phyloP scores from a whole-genome alignment of 2,888 invertebrate species.

The Diarsia rubi region DNA sequence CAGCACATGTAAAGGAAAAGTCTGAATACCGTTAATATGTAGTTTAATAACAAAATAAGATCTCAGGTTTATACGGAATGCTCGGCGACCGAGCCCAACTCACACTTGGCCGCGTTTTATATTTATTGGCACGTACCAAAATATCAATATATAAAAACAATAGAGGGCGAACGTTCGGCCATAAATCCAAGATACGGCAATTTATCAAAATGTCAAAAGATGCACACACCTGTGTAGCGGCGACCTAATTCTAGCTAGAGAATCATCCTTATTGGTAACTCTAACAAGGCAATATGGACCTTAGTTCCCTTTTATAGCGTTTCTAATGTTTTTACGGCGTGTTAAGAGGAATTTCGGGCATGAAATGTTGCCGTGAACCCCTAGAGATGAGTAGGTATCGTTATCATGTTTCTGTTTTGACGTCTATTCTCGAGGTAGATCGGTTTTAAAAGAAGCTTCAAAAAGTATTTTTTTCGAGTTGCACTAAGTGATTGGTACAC shows the following conservation, averaged over 20 bases:
- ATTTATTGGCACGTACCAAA: constrained; percentile 69
- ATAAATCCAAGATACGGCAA: constrained; percentile 72
- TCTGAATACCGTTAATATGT: too few relatives aligned
- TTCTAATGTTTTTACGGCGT: constrained; percentile 39
- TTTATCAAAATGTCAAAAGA: constrained; percentile 80
- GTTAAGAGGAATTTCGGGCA: constrained; percentile 61
- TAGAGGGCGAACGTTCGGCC: constrained; percentile 63
- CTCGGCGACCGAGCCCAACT: too few relatives aligned
- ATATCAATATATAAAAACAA: constrained; percentile 75
- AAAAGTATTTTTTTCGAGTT: constrained; percentile 33
- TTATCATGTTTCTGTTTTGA: constrained; percentile 81
- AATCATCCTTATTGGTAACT: constrained; percentile 55
- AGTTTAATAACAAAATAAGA: too few relatives aligned
- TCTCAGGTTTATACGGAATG: too few relatives aligned
- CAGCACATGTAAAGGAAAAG: too few relatives aligned
- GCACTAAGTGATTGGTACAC: constrained; percentile 67
- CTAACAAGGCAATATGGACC: constrained; percentile 54
- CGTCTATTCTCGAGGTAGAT: constrained; percentile 63
- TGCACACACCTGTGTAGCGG: constrained; percentile 76
- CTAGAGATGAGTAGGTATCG: constrained; percentile 75
- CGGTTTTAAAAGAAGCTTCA: constrained; percentile 51
- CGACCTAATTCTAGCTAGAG: constrained; percentile 76
- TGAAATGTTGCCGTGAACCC: constrained; percentile 64
- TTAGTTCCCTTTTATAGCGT: constrained; percentile 50
- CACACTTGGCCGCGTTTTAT: constrained; percentile 35